phyloP scores from a whole-genome alignment of 2,113 vertebrate species.

The Cromileptes altivelis region DNA sequence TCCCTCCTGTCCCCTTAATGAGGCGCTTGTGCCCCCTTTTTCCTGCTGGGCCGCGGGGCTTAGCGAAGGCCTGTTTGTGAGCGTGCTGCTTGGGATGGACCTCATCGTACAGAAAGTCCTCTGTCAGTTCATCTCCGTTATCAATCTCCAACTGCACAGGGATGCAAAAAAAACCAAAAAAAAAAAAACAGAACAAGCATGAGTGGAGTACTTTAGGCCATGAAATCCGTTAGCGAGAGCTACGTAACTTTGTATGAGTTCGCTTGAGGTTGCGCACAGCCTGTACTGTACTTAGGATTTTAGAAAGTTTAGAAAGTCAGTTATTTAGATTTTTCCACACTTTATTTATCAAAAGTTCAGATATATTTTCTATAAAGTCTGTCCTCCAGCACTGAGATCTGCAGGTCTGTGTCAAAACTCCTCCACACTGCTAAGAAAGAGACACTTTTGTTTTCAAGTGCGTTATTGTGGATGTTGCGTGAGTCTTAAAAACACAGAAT shows the following conservation, averaged over 20 bases:
- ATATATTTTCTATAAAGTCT: neutral
- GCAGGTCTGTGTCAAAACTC: neutral
- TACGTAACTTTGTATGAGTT: conserved; percentile 2
- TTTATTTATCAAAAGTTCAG: conserved; percentile 11
- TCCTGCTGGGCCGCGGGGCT: conserved; percentile 95
- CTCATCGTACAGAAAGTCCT: conserved; percentile 94
- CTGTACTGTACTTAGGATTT: neutral
- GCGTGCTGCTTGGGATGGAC: conserved; percentile 97
- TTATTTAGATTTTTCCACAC: neutral
- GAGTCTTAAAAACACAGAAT: neutral
- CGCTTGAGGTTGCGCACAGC: neutral
- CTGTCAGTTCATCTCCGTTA: conserved; percentile 92
- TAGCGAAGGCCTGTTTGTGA: conserved; percentile 96
- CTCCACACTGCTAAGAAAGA: neutral
- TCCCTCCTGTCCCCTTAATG: conserved; percentile 90
- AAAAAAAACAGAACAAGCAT: neutral
- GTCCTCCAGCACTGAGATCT: neutral
- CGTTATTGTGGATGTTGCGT: neutral
- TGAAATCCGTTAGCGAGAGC: too few species aligned
- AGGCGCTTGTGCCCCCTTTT: conserved; percentile 97
- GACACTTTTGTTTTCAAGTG: neutral
- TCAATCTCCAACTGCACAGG: conserved; percentile 92
- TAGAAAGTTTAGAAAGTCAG: conserved; percentile 11
- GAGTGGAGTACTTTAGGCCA: too few species aligned
- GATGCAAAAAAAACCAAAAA: neutral